Percentiles rank a stretch among this genome's conserved stretches.
Evolutionary conservation across 2,113 vertebrate species (phyloP).

Genomic region (Microcebus murinus): DNA sequence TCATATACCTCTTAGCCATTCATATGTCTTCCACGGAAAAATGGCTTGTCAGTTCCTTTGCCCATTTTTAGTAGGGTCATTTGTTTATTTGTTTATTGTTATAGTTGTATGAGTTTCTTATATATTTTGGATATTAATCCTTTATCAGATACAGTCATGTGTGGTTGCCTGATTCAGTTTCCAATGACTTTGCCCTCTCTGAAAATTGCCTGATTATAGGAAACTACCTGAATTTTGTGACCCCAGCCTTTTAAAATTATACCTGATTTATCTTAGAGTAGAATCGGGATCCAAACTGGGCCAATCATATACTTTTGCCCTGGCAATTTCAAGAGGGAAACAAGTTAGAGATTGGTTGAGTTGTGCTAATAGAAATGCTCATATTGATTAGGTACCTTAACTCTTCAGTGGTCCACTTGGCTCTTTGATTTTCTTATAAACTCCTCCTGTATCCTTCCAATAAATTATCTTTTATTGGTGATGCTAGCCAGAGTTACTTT

Average conservation of each 20-base stretch:
- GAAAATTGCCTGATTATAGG: background rate
- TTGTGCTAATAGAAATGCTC: background rate
- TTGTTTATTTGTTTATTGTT: background rate
- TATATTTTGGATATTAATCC: background rate
- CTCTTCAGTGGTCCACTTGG: background rate
- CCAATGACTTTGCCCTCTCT: background rate
- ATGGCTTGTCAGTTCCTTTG: background rate
- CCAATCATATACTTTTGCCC: background rate
- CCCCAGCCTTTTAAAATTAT: background rate
- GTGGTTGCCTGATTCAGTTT: background rate
- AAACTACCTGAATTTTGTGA: background rate
- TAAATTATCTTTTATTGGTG: background rate
- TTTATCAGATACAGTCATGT: background rate
- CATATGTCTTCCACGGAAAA: background rate
- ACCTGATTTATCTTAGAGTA: background rate
- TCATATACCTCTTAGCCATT: background rate
- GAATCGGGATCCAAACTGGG: background rate
- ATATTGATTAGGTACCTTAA: background rate
- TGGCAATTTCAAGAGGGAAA: conserved; percentile 4
- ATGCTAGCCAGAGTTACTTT: background rate
- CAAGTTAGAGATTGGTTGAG: background rate
- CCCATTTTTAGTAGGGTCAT: background rate
- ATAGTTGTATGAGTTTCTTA: background rate
- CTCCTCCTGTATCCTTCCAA: background rate
- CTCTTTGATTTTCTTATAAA: background rate